phyloP scores from a whole-genome alignment of 2,888 invertebrate species.

The Platycheirus albimanus region DNA sequence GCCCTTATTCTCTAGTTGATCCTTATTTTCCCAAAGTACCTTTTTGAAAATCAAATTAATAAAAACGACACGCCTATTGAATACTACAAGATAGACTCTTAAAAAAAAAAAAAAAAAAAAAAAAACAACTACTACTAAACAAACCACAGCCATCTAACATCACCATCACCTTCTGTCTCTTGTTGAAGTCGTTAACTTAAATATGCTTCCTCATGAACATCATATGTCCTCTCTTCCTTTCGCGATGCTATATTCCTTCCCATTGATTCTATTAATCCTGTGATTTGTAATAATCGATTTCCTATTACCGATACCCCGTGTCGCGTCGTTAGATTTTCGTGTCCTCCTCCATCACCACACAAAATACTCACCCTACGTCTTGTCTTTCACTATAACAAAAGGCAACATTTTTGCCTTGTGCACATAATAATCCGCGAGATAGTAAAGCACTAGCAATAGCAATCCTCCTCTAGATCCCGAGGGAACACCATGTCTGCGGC shows the following conservation, averaged over 20 bases:
- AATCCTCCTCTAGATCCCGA: constrained; percentile 41
- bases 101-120: too few relatives aligned
- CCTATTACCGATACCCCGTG: constrained; percentile 61
- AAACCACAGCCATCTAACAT: neutral
- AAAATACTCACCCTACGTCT: neutral
- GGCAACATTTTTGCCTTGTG: constrained; percentile 46
- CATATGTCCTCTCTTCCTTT: constrained; percentile 51
- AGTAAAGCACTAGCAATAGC: constrained; percentile 41
- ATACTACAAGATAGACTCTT: constrained; percentile 29
- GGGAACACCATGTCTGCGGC: constrained; percentile 67
- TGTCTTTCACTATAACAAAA: constrained; percentile 43
- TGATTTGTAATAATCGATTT: constrained; percentile 74
- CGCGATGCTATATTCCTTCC: constrained; percentile 53
- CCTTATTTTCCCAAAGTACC: neutral
- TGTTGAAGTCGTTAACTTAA: constrained; percentile 60
- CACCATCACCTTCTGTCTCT: constrained; percentile 1
- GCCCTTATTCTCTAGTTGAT: neutral
- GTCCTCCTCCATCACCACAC: neutral
- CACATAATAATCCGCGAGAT: constrained; percentile 62
- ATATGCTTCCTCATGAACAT: constrained; percentile 63
- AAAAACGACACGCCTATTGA: constrained; percentile 61
- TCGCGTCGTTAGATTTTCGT: neutral
- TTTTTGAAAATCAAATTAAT: constrained; percentile 58
- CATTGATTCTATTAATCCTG: constrained; percentile 70
- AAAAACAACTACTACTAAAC: constrained; percentile 10